Evolutionary conservation across 2,888 invertebrate species (phyloP).

Genomic region (Resseliella maxima): DNA sequence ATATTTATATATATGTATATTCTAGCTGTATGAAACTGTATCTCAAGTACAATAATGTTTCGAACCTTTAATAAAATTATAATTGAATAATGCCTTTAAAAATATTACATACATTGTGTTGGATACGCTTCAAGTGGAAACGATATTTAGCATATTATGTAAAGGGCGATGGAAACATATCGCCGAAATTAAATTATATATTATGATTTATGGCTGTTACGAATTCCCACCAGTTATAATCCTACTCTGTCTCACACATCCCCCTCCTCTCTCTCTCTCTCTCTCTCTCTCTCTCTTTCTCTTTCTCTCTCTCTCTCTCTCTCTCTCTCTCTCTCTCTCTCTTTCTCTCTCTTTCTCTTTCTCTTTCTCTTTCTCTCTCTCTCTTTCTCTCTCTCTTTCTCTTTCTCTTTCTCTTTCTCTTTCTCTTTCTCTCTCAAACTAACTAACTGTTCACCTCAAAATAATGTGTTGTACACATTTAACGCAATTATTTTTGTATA

Average conservation of each 20-base stretch:
- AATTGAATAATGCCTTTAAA: background rate
- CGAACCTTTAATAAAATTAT: background rate
- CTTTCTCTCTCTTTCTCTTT: too few relatives aligned
- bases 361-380: too few relatives aligned
- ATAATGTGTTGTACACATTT: background rate
- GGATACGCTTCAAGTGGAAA: background rate
- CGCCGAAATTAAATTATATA: constrained; percentile 31
- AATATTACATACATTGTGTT: background rate
- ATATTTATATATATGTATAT: too few relatives aligned
- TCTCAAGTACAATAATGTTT: background rate
- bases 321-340: too few relatives aligned
- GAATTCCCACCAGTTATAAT: constrained; percentile 18
- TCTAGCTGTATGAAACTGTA: too few relatives aligned
- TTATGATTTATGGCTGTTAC: constrained; percentile 20
- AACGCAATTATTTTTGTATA: constrained; percentile 21
- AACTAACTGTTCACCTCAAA: background rate
- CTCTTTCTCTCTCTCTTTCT: too few relatives aligned
- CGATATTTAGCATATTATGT: background rate
- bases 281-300: too few relatives aligned
- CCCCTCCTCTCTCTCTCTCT: too few relatives aligned
- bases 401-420: too few relatives aligned
- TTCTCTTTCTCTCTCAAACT: background rate
- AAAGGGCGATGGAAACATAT: background rate
- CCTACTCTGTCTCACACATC: too few relatives aligned
- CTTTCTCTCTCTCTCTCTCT: too few relatives aligned